These are phyloP conservation scores for Panthera uncia DNA, from an alignment of 2,113 vertebrate genomes.

Conservation along the genomic window DNA sequence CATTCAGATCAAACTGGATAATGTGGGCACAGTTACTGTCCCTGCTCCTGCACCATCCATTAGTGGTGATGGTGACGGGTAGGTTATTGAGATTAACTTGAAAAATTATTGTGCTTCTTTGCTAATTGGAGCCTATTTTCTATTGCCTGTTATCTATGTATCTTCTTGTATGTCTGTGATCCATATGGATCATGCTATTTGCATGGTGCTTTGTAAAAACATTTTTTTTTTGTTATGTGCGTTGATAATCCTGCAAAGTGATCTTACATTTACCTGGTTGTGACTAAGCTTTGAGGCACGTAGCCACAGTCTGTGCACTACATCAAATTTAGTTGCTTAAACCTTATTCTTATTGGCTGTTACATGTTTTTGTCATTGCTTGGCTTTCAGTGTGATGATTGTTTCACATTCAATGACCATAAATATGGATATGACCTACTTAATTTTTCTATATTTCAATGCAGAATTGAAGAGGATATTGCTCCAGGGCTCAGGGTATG, in stretches of 20 bases:
- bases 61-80: constrained; percentile 99
- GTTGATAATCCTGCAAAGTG: constrained; percentile 88
- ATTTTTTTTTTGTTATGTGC: constrained; percentile 85
- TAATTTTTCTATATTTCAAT: constrained; percentile 83
- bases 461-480: constrained; percentile 97
- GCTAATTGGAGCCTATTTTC: constrained; percentile 95
- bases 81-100: constrained; percentile 98
- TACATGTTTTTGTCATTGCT: constrained; percentile 90
- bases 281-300: constrained; percentile 90
- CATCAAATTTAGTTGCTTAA: constrained; percentile 91
- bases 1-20: constrained; percentile 99
- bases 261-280: constrained; percentile 88
- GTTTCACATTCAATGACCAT: constrained; percentile 81
- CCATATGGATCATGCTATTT: constrained; percentile 88
- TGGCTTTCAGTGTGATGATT: constrained; percentile 91
- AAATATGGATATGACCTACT: constrained; percentile 81
- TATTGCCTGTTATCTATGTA: constrained; percentile 92
- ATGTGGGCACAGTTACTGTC: constrained; percentile 99
- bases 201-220: constrained; percentile 91
- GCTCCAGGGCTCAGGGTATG: constrained; percentile 98
- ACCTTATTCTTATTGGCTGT: constrained; percentile 90
- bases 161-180: constrained; percentile 90
- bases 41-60: constrained; percentile 99
- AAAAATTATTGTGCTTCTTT: constrained; percentile 93
- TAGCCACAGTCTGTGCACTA: constrained; percentile 91